A percentile compares a stretch with the other conserved stretches of the same genome.
phyloP scores from a whole-genome alignment of 2,888 invertebrate species.

The Strigamia transsilvanica region DNA sequence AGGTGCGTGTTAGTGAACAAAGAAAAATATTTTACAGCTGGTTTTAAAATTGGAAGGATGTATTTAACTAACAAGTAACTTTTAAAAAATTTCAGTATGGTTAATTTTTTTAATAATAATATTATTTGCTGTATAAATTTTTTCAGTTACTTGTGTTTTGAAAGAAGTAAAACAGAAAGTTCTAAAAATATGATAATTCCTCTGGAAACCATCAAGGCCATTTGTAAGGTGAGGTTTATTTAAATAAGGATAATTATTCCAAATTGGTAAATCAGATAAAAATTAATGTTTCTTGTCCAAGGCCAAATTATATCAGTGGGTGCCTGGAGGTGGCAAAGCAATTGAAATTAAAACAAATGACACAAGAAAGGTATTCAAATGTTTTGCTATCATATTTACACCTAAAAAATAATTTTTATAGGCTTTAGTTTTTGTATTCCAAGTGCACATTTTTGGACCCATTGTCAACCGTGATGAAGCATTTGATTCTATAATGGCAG shows the following conservation, averaged over 20 bases:
- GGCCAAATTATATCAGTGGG: slow-evolving; percentile 48
- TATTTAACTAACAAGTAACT: slow-evolving; percentile 17
- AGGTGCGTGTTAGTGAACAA: slow-evolving; percentile 6
- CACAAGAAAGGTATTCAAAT: neutral
- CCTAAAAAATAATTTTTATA: slow-evolving; percentile 12
- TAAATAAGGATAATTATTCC: neutral
- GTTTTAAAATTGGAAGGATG: neutral
- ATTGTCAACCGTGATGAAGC: slow-evolving; percentile 51
- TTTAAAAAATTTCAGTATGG: neutral
- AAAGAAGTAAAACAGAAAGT: neutral
- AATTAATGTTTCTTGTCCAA: neutral
- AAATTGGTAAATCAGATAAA: too few species aligned
- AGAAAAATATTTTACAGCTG: neutral
- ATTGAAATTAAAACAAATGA: slow-evolving; percentile 9
- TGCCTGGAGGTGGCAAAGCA: slow-evolving; percentile 26
- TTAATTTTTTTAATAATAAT: neutral
- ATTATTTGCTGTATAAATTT: too few species aligned
- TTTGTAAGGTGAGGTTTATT: neutral
- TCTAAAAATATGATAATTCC: neutral
- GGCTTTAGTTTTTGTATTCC: slow-evolving; percentile 44
- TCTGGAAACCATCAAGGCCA: neutral
- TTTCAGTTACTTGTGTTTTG: neutral
- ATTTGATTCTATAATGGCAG: slow-evolving; percentile 28
- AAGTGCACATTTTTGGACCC: slow-evolving; percentile 17
- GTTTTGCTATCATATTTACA: neutral